Percentiles rank a stretch among this genome's conserved stretches.
Evolutionary conservation across 2,113 vertebrate species (phyloP).

Genomic region (Dicrurus megarhynchus): DNA sequence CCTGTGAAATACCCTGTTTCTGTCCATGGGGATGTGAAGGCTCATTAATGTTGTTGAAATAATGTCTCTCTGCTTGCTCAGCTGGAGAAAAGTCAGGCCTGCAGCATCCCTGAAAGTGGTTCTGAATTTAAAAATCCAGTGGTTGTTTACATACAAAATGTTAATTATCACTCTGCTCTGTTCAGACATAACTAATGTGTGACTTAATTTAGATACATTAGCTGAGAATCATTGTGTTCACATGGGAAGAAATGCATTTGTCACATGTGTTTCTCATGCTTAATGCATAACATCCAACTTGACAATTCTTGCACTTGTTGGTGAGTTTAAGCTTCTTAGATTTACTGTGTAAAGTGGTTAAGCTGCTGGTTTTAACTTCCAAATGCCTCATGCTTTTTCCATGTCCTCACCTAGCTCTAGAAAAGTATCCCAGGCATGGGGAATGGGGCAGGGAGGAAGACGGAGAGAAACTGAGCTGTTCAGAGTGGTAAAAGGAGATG

Average conservation of each 20-base stretch:
- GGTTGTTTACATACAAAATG: not conserved
- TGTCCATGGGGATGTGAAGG: not conserved
- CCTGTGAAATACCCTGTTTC: not conserved
- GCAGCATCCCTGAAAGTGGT: not conserved
- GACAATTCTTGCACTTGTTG: not conserved
- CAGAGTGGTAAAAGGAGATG: not conserved
- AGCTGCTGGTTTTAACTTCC: not conserved
- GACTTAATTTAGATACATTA: not conserved
- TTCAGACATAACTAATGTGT: conserved; percentile 5
- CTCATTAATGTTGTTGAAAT: not conserved
- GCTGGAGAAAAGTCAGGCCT: not conserved
- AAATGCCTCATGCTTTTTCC: not conserved
- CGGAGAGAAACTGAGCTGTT: not conserved
- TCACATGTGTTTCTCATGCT: not conserved
- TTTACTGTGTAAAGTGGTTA: not conserved
- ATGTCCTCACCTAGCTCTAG: not conserved
- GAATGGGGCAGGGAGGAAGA: not conserved
- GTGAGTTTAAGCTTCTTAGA: conserved; percentile 5
- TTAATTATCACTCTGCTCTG: conserved; percentile 1
- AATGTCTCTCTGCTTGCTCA: not conserved
- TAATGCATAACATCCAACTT: not conserved
- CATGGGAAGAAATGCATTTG: not conserved
- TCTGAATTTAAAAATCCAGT: not conserved
- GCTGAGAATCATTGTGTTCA: not conserved
- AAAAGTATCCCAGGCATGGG: not conserved